These are phyloP conservation scores for Crossoptilon crossoptilon DNA, from an alignment of 2,797 vertebrate species.

Conservation along the genomic window DNA sequence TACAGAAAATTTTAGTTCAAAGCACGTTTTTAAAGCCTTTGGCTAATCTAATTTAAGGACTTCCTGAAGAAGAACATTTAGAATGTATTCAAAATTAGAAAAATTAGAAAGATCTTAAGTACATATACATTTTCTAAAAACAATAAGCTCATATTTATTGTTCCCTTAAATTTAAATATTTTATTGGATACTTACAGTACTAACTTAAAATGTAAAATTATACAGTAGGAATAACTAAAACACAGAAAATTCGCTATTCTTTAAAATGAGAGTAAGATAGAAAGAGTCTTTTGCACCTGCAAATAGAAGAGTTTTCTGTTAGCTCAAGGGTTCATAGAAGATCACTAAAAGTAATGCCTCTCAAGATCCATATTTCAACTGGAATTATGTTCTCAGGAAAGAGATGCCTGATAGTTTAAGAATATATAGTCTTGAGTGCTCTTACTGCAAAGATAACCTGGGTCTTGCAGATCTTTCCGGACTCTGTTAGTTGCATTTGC, in stretches of 20 bases:
- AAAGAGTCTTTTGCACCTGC: neutral
- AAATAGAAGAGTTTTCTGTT: neutral
- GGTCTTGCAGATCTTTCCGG: rapidly evolving
- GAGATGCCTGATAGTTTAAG: neutral
- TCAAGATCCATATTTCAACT: constrained; percentile 24
- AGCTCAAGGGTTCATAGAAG: neutral
- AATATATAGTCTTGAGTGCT: neutral
- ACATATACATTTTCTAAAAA: neutral
- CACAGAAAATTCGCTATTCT: neutral
- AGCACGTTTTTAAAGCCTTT: neutral
- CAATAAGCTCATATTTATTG: neutral
- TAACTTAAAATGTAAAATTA: neutral
- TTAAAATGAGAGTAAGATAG: neutral
- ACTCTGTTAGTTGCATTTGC: constrained; percentile 1
- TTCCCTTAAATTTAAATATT: neutral
- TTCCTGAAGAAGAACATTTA: neutral
- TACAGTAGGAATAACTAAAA: neutral
- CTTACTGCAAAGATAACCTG: neutral
- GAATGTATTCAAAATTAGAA: neutral
- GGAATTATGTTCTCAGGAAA: neutral
- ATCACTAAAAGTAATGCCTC: neutral
- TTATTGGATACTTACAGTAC: neutral
- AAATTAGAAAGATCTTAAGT: neutral
- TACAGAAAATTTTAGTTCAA: neutral
- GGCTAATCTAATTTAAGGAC: neutral